phyloP scores from a whole-genome alignment of 2,888 invertebrate genomes.

The Ennomos fuscantarius region DNA sequence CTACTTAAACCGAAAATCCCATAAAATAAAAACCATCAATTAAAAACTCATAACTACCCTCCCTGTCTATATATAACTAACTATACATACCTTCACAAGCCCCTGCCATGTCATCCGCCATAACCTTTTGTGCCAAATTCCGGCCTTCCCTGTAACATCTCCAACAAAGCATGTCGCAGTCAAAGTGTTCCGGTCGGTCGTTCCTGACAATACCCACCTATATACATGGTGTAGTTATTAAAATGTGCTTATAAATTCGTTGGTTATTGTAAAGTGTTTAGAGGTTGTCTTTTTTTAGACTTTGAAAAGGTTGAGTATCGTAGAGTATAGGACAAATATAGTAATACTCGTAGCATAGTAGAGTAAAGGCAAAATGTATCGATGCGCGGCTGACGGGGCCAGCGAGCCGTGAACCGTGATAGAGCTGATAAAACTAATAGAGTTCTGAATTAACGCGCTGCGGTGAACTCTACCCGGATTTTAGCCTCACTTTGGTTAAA shows the following conservation, averaged over 20 bases:
- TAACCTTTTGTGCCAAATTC: slow-evolving; percentile 42
- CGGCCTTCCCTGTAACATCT: slow-evolving; percentile 34
- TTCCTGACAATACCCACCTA: slow-evolving; percentile 46
- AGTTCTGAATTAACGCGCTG: slow-evolving; percentile 16
- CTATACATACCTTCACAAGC: background rate
- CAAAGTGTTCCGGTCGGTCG: slow-evolving; percentile 62
- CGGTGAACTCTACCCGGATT: slow-evolving; percentile 3
- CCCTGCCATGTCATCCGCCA: slow-evolving; percentile 24
- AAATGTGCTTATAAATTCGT: slow-evolving; percentile 20
- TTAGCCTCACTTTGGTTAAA: background rate
- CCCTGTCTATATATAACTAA: background rate
- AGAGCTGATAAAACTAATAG: slow-evolving; percentile 25
- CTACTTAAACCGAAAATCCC: too few relatives aligned
- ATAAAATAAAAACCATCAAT: background rate
- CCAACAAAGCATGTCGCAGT: slow-evolving; percentile 71
- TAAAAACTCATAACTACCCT: background rate
- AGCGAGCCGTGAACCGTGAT: slow-evolving; percentile 14
- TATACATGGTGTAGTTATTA: too few relatives aligned
- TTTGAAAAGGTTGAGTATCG: too few relatives aligned
- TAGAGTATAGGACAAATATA: too few relatives aligned
- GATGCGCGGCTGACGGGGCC: slow-evolving; percentile 10
- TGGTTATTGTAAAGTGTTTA: too few relatives aligned
- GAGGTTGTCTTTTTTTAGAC: too few relatives aligned
- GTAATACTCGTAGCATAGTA: too few relatives aligned
- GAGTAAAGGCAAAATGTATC: slow-evolving; percentile 5